Base-by-base conservation (phyloP, 1,140 invertebrate species). In the Frieseomelitta varia region DNA sequence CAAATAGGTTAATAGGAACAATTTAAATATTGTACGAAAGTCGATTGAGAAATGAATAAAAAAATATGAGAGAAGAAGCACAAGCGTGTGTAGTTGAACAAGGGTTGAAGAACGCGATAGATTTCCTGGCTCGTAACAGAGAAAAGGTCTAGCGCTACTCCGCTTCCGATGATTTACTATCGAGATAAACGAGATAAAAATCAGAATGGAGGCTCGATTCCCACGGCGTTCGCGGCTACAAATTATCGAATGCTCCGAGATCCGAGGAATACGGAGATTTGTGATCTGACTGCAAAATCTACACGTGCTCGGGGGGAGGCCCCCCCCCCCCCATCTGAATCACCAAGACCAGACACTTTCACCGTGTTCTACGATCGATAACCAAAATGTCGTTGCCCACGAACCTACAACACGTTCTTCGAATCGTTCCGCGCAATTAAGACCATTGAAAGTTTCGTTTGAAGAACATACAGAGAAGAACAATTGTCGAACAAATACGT, bases 161-260 rank as follows among this genome's bases (percentile, higher is more conserved):
- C 11, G 67, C 39, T 61, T 47, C 30, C 21, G 79, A 81, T 75
- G 79, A 81, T 81, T 81, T 81, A 81, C 24, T 53, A 56, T 53
- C 58, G 15, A 17, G 76, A 88, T 88, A 79, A 74, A 58, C 17
- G 10, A 84, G 86, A 88, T 88, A 84, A 87, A 61, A 85, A 87
- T 87, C 87, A 21, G 61, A 69, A 81, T 82, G 30, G 85, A 67
- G 72, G 34, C 78, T 76, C 74, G 63, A 78, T 88, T 88, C 87
- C 87, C 87, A 88, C 87, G 87, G 78, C 79, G 87, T 87, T 85
- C 68, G 85, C 82, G 81, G 84, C 87, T 85, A 88, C 87, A 88
- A 88, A 88, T 88, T 88, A 88, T 88, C 81, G 81, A 79, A 68
- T 86, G 81, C 83, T 76, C 80, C 39, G 39, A 14, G 75, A 75